Evolutionary conservation across 2,797 vertebrate genomes (phyloP).

Genomic region (Rhinoraja longicauda): DNA sequence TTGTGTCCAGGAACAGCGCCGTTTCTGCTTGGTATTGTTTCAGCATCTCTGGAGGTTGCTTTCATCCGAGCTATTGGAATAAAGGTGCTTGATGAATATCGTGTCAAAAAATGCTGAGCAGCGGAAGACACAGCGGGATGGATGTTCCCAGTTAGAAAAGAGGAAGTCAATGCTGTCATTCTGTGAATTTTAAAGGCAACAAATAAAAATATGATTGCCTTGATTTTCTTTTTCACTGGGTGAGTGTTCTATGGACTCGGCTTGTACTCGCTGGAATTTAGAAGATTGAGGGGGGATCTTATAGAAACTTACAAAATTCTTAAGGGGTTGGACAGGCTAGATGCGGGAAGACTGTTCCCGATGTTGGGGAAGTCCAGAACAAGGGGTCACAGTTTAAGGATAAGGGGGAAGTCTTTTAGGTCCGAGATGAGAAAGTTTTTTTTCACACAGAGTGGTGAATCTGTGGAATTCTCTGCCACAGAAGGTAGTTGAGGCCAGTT

Average conservation of each 20-base stretch:
- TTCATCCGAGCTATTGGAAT: neutral
- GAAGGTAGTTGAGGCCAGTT: too few species aligned
- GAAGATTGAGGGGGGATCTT: too few species aligned
- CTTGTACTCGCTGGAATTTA: too few species aligned
- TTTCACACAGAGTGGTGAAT: too few species aligned
- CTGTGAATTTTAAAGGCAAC: neutral
- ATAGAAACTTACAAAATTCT: too few species aligned
- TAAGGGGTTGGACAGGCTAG: too few species aligned
- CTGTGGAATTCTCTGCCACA: too few species aligned
- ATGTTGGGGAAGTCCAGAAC: too few species aligned
- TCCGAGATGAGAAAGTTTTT: too few species aligned
- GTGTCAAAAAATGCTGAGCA: neutral
- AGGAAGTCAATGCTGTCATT: neutral
- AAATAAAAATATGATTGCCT: neutral
- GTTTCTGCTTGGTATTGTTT: slow-evolving; percentile 26
- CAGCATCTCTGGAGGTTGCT: neutral
- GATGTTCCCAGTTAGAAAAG: neutral
- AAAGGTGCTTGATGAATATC: slow-evolving; percentile 5
- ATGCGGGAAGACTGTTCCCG: too few species aligned
- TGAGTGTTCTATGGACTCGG: neutral
- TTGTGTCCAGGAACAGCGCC: neutral
- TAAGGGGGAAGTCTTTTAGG: too few species aligned
- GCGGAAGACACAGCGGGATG: neutral
- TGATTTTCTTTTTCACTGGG: neutral
- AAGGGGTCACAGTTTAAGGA: too few species aligned